Evolutionary conservation across 2,797 vertebrate species (phyloP).

Genomic region (Tarsius wallacei): DNA sequence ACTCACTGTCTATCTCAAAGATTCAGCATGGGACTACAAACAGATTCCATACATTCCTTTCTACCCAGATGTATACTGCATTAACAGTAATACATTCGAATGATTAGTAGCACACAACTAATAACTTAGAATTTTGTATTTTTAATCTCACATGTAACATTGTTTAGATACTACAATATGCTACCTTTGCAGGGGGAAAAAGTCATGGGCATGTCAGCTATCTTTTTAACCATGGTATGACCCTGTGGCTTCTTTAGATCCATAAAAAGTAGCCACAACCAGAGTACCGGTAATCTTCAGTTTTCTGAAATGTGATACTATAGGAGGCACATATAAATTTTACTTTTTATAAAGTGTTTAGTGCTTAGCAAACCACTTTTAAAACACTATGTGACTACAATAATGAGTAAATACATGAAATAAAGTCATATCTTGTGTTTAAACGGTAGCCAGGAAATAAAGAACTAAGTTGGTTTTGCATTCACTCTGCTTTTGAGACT

Average conservation of each 20-base stretch:
- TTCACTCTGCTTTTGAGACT: not conserved
- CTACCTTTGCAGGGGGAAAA: not conserved
- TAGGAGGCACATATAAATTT: slow-evolving; percentile 3
- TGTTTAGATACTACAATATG: slow-evolving; percentile 16
- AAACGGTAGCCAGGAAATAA: not conserved
- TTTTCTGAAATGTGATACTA: slow-evolving; percentile 30
- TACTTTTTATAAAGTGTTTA: not conserved
- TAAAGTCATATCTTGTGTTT: not conserved
- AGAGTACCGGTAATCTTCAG: not conserved
- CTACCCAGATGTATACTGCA: not conserved
- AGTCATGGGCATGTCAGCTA: not conserved
- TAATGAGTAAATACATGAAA: slow-evolving; percentile 34
- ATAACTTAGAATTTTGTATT: slow-evolving; percentile 23
- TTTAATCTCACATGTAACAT: not conserved
- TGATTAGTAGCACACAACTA: not conserved
- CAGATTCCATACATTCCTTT: not conserved
- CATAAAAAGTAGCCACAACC: slow-evolving; percentile 22
- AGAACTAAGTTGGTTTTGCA: not conserved
- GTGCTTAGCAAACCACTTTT: not conserved
- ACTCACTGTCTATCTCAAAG: not conserved
- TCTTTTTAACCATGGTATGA: slow-evolving; percentile 1
- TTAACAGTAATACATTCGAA: not conserved
- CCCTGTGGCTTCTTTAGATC: not conserved
- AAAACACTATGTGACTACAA: not conserved
- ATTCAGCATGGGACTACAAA: not conserved